Evolutionary conservation across 2,113 vertebrate species (phyloP).

Genomic region (Cynopterus brachyotis): DNA sequence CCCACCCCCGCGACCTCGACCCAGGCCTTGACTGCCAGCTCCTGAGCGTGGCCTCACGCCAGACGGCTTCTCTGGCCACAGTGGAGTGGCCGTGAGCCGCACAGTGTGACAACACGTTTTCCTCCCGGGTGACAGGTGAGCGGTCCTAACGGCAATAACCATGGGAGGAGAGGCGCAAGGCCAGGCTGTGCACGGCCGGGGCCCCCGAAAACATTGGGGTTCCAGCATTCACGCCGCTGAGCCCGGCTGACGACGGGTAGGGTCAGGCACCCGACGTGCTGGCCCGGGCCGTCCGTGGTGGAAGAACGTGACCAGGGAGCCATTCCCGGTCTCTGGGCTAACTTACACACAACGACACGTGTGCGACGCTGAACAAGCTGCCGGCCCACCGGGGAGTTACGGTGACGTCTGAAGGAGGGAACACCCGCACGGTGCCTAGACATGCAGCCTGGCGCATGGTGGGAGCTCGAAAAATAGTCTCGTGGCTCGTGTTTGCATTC

Average conservation of each 20-base stretch:
- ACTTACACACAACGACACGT: rapidly evolving
- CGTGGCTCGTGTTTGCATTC: not conserved
- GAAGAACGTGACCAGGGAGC: too few relatives aligned
- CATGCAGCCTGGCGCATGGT: not conserved
- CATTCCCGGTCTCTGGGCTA: not conserved
- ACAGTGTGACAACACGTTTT: too few relatives aligned
- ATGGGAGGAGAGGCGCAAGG: not conserved
- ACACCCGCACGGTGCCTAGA: not conserved
- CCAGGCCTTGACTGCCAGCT: too few relatives aligned
- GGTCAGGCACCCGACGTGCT: rapidly evolving
- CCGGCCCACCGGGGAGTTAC: not conserved
- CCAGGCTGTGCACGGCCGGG: too few relatives aligned
- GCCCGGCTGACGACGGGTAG: not conserved
- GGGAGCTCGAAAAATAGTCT: not conserved
- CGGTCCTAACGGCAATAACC: too few relatives aligned
- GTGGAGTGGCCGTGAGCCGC: too few relatives aligned
- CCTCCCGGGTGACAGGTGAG: not conserved
- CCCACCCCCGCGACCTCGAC: rapidly evolving
- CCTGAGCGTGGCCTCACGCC: not conserved
- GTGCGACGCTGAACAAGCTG: not conserved
- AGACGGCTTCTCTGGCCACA: not conserved
- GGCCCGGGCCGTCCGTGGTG: not conserved
- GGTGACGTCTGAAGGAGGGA: rapidly evolving
- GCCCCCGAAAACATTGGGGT: too few relatives aligned
- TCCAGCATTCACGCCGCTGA: not conserved